These are phyloP conservation scores for Sprattus sprattus DNA, from an alignment of 2,113 vertebrate species.

Conservation along the genomic window DNA sequence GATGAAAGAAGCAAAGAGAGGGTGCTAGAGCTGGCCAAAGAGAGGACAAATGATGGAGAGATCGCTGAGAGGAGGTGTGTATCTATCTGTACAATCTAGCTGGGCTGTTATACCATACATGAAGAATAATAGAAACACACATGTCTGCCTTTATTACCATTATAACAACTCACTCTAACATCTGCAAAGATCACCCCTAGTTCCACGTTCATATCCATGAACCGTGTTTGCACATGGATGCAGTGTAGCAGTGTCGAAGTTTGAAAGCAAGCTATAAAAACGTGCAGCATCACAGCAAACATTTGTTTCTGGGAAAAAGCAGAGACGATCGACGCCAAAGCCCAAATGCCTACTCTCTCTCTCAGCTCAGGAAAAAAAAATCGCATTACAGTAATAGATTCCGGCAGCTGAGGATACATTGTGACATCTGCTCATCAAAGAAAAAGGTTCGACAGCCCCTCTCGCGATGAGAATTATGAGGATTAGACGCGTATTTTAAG, in stretches of 20 bases:
- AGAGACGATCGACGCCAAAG: neutral
- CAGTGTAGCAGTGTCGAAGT: neutral
- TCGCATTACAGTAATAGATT: neutral
- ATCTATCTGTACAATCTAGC: conserved; percentile 47
- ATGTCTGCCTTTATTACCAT: neutral
- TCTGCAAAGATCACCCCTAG: neutral
- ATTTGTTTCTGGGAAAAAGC: neutral
- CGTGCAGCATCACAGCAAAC: neutral
- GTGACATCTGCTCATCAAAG: conserved; percentile 31
- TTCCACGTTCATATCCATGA: neutral
- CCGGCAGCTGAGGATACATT: neutral
- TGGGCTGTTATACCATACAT: neutral
- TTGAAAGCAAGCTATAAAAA: neutral
- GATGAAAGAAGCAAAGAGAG: neutral
- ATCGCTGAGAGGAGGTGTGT: conserved; percentile 24
- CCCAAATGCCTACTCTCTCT: neutral
- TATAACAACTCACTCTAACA: neutral
- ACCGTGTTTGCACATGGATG: neutral
- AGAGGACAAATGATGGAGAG: neutral
- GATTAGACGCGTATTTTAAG: conserved; percentile 21
- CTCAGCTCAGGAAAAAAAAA: neutral
- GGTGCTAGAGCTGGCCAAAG: neutral
- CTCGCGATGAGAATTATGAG: conserved; percentile 1
- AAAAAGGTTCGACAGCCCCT: conserved; percentile 6
- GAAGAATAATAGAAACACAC: neutral